A percentile compares a stretch with the other conserved stretches of the same genome.
These are phyloP conservation scores for Chamaea fasciata DNA, from an alignment of 2,113 vertebrate genomes.

Conservation along the genomic window DNA sequence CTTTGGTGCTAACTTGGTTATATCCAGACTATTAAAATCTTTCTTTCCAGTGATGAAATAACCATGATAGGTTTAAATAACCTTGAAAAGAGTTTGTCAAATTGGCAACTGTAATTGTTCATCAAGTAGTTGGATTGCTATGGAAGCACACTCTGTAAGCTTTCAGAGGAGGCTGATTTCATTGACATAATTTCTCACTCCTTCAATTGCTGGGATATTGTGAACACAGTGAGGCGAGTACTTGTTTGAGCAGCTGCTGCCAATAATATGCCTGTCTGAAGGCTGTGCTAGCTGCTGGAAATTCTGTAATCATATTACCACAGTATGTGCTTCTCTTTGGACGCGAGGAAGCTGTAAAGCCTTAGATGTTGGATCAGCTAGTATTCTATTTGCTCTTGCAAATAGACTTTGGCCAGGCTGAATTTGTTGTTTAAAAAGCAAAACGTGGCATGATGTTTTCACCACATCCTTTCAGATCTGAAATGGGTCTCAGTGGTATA, in stretches of 20 bases:
- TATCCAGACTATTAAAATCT: background rate
- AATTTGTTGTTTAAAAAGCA: background rate
- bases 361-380: background rate
- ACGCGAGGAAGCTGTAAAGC: background rate
- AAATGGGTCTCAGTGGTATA: background rate
- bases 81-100: background rate
- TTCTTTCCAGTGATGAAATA: background rate
- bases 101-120: background rate
- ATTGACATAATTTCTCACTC: background rate
- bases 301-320: background rate
- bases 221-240: background rate
- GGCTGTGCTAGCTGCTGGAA: conserved; percentile 5
- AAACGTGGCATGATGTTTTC: background rate
- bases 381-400: background rate
- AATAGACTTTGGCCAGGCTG: background rate
- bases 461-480: background rate
- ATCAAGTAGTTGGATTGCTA: background rate
- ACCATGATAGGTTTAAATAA: background rate
- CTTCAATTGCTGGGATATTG: background rate
- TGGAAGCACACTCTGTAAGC: background rate
- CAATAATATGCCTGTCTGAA: conserved; percentile 1
- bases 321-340: background rate
- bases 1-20: background rate
- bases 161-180: background rate
- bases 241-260: conserved; percentile 43